Base-by-base conservation (phyloP, 30 jellyfish, hydroid and myxozoan species). In the Rhopilema esculentum region DNA sequence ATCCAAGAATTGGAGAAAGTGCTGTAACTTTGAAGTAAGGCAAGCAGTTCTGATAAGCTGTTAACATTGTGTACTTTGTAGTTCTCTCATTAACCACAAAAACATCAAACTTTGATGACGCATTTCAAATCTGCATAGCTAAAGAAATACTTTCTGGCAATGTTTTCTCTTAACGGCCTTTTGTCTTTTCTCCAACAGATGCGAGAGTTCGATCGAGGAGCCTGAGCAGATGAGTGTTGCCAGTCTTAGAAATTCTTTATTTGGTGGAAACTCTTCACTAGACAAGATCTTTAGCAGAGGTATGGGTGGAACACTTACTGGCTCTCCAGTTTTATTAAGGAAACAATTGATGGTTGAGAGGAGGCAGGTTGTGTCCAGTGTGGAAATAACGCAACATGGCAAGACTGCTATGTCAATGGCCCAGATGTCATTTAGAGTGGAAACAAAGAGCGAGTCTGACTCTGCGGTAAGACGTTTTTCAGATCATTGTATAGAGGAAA, bases 341-440 rank as follows among this genome's bases (percentile, higher is more conserved):
- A 83, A 49, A 26, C 82, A 66, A 19, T 85, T 53, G 27, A 75
- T 74, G 79, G 57, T 77, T 18, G 91, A 83, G 50, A 51, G 91
- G 71, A 50, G 91, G 80, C 91, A 83, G 49, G 85, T 83, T 17
- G 69, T 83, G 76, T 83, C 91, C 28, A 48, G 77, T 24, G 80
- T 74, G 1, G 91, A 83, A 53, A 75, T 83, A 1, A 31, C 80
- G 20, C 52, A 71, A 49, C 52, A 83, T 32, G 91, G 91, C 23
- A 9, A 53, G 63, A 67, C 69, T 4, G 22, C 91, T 6, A 66
- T 74, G 80, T 69, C 91, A 6, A 49, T 57, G 77, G 57, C 86
- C 4, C 71, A 61, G 48, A 31, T 66, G 19, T n/a, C 86, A 21
- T 68, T 17, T 49, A 73, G 91, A 49, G 51, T 83, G 91, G 79